A percentile compares a stretch with the other conserved stretches of the same genome.
Evolutionary conservation across 2,888 invertebrate species (phyloP).

Genomic region (Andrena chrysosceles): DNA sequence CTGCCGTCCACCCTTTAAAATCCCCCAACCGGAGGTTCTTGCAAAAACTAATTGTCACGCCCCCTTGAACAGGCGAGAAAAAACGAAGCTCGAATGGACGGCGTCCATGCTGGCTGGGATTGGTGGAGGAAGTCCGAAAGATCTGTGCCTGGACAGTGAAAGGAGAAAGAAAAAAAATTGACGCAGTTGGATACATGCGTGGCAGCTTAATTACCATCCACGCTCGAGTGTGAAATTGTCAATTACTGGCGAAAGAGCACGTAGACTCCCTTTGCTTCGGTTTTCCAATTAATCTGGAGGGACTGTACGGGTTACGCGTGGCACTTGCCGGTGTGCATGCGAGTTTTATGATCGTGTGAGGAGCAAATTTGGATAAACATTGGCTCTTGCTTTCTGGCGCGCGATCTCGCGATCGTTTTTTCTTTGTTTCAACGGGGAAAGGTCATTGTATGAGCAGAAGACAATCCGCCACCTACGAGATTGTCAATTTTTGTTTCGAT

Average conservation of each 20-base stretch:
- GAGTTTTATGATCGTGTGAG: background rate
- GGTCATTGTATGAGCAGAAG: too few species aligned
- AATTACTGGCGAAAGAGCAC: conserved; percentile 66
- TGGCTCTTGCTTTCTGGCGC: background rate
- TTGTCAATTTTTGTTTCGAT: too few species aligned
- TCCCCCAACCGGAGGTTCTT: background rate
- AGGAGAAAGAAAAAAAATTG: conserved; percentile 43
- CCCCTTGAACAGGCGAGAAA: conserved; percentile 17
- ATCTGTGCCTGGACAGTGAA: conserved; percentile 15
- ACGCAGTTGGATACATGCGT: conserved; percentile 44
- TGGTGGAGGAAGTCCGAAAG: conserved; percentile 20
- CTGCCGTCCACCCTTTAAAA: background rate
- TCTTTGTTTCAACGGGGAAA: background rate
- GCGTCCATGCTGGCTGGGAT: conserved; percentile 10
- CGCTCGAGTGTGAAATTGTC: conserved; percentile 77
- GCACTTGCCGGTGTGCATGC: background rate
- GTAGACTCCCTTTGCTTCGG: conserved; percentile 4
- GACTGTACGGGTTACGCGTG: background rate
- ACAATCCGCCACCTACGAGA: too few species aligned
- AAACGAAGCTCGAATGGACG: conserved; percentile 14
- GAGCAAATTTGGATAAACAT: background rate
- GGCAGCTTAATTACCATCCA: conserved; percentile 78
- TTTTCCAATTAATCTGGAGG: conserved; percentile 57
- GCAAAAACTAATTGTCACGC: conserved; percentile 48
- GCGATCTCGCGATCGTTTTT: background rate